Base-by-base conservation (phyloP, 2,888 invertebrate genomes). In the Thymelicus acteon region DNA sequence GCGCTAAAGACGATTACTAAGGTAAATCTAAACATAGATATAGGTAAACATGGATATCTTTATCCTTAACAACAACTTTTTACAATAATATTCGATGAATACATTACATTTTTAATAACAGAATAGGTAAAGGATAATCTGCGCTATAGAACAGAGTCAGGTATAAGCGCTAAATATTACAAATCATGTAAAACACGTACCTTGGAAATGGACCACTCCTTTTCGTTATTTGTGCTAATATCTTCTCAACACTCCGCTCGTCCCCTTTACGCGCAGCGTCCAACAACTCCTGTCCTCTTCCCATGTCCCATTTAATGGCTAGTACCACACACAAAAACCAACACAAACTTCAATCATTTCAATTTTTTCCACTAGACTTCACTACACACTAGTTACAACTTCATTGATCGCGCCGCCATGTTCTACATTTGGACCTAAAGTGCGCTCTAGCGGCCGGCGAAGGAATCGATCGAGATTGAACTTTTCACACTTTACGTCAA, bases 221-320 rank as follows among this genome's bases (percentile, higher is more conserved):
- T 95, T 97, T 98, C 84, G 97, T 96, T 94, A 97, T 96, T 92
- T 97, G 97, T 81, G 96, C 96, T 82, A 98, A 95, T 85, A 98
- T 97, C 95, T 98, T 98, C 92, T 98, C 98, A 78, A 98, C 97
- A 82, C 97, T 96, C 79, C 96, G 95, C 83, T 96, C 95, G 92
- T 98, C 98, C 87, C 98, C 99, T 94, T 96, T 97, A 84, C 98
- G 96, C 79, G 98, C 98, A 81, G 98, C 99, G 89, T 99, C 98
- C 90, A 99, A 95, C 91, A 99, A 96, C 94, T 99, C 98, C 93
- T 98, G 98, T 93, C 99, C 98, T 94, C 98, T 98, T 89, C 98
- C 98, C 98, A 99, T 99, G 88, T 89, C 91, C 93, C 91, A 91
- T 91, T 85, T 85, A 88, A 87, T 83, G 78, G 75, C 80, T 82